A percentile compares a stretch with the other conserved stretches of the same genome.
Evolutionary conservation across 1,140 invertebrate genomes (phyloP).

Genomic region (Pseudomyrmex concolor): DNA sequence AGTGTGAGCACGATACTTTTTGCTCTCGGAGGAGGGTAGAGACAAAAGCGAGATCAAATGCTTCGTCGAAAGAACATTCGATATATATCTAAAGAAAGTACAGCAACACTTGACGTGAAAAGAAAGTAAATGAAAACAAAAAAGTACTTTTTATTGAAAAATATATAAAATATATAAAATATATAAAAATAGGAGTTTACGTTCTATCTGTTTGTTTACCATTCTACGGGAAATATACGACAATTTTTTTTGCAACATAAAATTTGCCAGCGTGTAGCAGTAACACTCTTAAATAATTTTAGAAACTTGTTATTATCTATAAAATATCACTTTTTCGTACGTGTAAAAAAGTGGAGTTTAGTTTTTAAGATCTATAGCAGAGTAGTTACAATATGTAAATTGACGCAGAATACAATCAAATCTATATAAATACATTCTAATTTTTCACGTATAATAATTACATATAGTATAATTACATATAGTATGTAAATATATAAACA

Average conservation of each 20-base stretch:
- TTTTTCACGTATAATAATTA: neutral
- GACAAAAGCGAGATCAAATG: slow-evolving; percentile 35
- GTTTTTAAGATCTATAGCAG: no score
- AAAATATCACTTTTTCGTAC: no score
- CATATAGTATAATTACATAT: neutral
- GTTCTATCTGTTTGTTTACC: no score
- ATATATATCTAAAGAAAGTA: neutral
- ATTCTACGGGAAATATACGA: no score
- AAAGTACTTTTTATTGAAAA: neutral
- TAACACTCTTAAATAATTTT: no score
- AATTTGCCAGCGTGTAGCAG: no score
- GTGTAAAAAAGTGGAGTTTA: no score
- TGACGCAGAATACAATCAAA: no score
- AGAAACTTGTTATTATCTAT: no score
- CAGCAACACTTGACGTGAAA: neutral
- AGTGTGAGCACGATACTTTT: slow-evolving; percentile 44
- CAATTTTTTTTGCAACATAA: no score
- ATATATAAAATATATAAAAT: neutral
- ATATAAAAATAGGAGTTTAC: neutral
- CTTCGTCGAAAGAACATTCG: neutral
- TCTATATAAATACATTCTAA: neutral
- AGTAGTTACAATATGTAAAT: no score
- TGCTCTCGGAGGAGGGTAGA: neutral
- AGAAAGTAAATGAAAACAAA: neutral
- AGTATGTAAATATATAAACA: neutral